Evolutionary conservation across 2,113 vertebrate species (phyloP).

Genomic region (Dolichallabes microphthalmus): DNA sequence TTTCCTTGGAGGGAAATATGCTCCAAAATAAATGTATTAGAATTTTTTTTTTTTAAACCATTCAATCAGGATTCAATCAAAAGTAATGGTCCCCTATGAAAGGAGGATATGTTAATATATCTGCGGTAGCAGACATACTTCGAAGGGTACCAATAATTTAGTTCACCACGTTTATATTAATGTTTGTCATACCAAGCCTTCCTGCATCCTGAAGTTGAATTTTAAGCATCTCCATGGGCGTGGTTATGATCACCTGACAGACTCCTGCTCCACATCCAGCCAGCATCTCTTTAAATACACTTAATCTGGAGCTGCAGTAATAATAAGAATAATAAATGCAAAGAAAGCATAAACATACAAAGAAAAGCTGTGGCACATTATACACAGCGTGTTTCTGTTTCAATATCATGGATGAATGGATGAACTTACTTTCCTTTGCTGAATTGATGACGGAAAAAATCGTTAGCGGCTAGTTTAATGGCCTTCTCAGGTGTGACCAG

Average conservation of each 20-base stretch:
- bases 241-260: slow-evolving; percentile 79
- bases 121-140: too few relatives aligned
- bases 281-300: slow-evolving; percentile 78
- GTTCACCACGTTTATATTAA: neutral
- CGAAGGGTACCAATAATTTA: neutral
- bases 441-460: slow-evolving; percentile 75
- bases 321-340: too few relatives aligned
- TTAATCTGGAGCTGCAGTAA: slow-evolving; percentile 66
- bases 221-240: slow-evolving; percentile 85
- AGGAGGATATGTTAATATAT: neutral
- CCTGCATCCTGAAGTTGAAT: slow-evolving; percentile 83
- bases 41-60: too few relatives aligned
- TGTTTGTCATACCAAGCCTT: slow-evolving; percentile 68
- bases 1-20: neutral
- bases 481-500: slow-evolving; percentile 80
- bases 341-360: neutral
- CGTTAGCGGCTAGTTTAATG: slow-evolving; percentile 79
- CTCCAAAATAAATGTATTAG: neutral
- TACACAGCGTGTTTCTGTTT: neutral
- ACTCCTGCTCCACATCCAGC: slow-evolving; percentile 81
- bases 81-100: neutral
- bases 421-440: slow-evolving; percentile 73
- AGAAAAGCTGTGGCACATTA: neutral
- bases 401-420: neutral
- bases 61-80: neutral